phyloP scores from a whole-genome alignment of 2,113 vertebrate genomes.

The Hystrix brachyura region DNA sequence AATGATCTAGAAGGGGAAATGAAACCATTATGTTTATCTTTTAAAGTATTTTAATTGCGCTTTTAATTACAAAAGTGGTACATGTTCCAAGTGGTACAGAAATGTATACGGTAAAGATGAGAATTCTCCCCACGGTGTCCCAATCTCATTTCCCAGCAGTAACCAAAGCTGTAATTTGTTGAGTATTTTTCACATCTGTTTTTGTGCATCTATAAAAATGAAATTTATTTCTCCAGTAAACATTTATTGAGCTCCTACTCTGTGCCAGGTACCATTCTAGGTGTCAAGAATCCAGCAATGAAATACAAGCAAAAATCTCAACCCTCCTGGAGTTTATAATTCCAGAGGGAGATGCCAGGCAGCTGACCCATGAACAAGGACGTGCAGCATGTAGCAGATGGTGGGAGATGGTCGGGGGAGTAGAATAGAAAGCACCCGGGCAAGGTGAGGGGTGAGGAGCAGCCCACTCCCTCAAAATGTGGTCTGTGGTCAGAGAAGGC shows the following conservation, averaged over 20 bases:
- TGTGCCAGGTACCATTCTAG: background rate
- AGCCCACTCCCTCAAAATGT: background rate
- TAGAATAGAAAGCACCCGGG: background rate
- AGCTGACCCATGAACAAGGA: background rate
- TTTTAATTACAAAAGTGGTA: background rate
- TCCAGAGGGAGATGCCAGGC: background rate
- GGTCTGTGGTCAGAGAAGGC: background rate
- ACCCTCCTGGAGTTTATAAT: background rate
- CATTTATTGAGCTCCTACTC: slow-evolving; percentile 45
- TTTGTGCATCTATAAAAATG: background rate
- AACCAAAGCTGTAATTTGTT: background rate
- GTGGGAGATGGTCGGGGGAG: background rate
- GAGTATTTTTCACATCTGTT: slow-evolving; percentile 36
- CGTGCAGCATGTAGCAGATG: no score
- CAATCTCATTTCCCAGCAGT: background rate
- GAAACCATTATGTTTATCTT: slow-evolving; percentile 31
- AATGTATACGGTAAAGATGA: background rate
- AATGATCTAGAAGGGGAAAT: background rate
- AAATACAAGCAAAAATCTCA: slow-evolving; percentile 41
- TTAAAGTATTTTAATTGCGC: slow-evolving; percentile 43
- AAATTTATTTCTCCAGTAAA: background rate
- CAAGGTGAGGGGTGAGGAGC: background rate
- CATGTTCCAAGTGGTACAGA: slow-evolving; percentile 27
- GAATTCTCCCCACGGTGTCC: background rate
- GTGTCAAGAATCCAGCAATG: background rate